Evolutionary conservation across 2,888 invertebrate genomes (phyloP).

Genomic region (Drosophila mettleri): DNA sequence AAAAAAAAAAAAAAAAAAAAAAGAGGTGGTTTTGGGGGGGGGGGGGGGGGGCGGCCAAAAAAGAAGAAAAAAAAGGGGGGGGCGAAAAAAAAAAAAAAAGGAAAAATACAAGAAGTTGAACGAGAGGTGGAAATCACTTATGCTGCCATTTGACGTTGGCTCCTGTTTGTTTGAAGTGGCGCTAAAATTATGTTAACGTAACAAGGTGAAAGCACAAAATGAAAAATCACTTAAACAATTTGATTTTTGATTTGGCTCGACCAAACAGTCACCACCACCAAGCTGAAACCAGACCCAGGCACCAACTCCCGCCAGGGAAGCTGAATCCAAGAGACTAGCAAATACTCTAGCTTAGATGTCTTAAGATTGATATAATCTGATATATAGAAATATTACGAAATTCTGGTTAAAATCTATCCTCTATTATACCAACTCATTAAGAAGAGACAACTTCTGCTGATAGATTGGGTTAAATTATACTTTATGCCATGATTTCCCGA

Average conservation of each 20-base stretch:
- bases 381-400: no score
- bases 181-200: slow-evolving; percentile 79
- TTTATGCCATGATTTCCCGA: no score
- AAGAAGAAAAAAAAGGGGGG: no score
- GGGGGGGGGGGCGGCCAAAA: no score
- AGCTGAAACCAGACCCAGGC: background rate
- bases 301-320: background rate
- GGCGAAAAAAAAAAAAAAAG: slow-evolving; percentile 20
- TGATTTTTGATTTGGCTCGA: slow-evolving; percentile 71
- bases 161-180: slow-evolving; percentile 70
- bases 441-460: no score
- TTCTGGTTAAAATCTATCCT: no score
- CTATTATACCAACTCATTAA: no score
- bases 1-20: no score
- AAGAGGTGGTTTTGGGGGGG: no score
- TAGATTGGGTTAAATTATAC: no score
- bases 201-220: slow-evolving; percentile 81
- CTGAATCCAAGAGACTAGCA: background rate
- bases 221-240: slow-evolving; percentile 82
- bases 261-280: slow-evolving; percentile 15
- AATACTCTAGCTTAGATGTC: slow-evolving; percentile 25
- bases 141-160: slow-evolving; percentile 63
- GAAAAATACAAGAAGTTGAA: slow-evolving; percentile 1
- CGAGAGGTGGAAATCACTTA: slow-evolving; percentile 66
- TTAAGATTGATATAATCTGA: no score